Evolutionary conservation across 1,140 invertebrate species (phyloP).

Genomic region (Lethrus apterus): DNA sequence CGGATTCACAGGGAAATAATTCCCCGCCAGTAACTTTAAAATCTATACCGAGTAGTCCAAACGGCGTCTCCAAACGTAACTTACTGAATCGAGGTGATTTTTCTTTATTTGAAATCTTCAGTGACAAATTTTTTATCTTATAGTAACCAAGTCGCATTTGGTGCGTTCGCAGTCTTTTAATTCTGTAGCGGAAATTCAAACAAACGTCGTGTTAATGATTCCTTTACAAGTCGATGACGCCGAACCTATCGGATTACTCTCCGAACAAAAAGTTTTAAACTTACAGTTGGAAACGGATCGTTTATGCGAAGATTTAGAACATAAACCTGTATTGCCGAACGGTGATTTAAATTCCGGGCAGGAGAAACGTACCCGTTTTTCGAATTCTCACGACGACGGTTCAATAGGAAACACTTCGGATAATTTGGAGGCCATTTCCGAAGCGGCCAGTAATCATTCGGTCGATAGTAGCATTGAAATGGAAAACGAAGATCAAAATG

Average conservation of each 20-base stretch:
- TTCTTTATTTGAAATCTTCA: not conserved
- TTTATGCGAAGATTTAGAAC: not conserved
- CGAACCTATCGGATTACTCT: conserved; percentile 61
- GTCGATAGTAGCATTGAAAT: conserved; percentile 85
- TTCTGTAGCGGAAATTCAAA: not conserved
- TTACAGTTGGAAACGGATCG: conserved; percentile 16
- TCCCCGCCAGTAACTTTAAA: not conserved
- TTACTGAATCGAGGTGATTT: conserved; percentile 4
- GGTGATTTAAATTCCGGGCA: conserved; percentile 26
- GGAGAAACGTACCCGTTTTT: conserved; percentile 55
- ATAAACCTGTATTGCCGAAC: conserved; percentile 1
- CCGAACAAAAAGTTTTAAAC: conserved; percentile 59
- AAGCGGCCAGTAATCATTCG: conserved; percentile 90
- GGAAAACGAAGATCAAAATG: conserved; percentile 77
- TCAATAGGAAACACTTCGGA: conserved; percentile 84
- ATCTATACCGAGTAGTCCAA: conserved; percentile 12
- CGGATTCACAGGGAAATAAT: conserved; percentile 8
- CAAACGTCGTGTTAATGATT: conserved; percentile 55
- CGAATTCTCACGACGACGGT: conserved; percentile 81
- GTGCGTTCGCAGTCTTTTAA: conserved; percentile 1
- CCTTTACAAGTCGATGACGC: conserved; percentile 48
- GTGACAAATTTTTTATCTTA: conserved; percentile 4
- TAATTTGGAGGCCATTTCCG: conserved; percentile 89
- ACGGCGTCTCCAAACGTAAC: conserved; percentile 6
- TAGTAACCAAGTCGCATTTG: conserved; percentile 4